Conservation (phyloP, 2,113 vertebrate species). For the Sialia sialis region DNA sequence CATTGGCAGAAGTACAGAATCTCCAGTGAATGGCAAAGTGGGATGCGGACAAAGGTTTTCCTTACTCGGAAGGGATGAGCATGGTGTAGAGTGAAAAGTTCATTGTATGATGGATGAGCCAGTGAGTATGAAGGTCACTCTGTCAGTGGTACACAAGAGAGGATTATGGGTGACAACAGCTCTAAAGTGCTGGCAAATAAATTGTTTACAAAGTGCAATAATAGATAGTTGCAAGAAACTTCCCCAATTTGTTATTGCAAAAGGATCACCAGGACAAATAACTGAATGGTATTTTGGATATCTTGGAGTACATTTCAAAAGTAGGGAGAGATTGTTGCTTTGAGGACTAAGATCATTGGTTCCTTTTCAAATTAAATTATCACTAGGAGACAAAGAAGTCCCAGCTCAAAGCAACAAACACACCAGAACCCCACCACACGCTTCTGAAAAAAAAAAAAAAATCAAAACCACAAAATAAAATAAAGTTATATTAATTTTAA, state of each 20-base stretch:
- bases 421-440: not conserved
- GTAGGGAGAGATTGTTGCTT: not conserved
- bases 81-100: slow-evolving; percentile 84
- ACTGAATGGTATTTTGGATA: not conserved
- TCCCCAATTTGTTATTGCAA: not conserved
- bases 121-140: slow-evolving; percentile 86
- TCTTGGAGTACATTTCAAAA: not conserved
- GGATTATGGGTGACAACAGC: slow-evolving; percentile 67
- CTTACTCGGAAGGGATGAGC: slow-evolving; percentile 76
- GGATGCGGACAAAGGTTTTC: slow-evolving; percentile 85
- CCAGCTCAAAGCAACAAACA: not conserved
- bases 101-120: slow-evolving; percentile 94
- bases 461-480: not conserved
- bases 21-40: slow-evolving; percentile 77
- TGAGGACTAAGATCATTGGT: not conserved
- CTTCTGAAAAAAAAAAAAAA: not conserved
- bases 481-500: not conserved
- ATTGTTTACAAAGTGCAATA: slow-evolving; percentile 51
- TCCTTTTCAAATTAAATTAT: not conserved
- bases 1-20: slow-evolving; percentile 55
- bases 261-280: not conserved
- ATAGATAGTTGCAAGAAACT: not conserved
- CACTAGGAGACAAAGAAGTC: not conserved
- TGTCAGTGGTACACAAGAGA: slow-evolving; percentile 83
- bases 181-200: slow-evolving; percentile 32